Percentiles rank a stretch among this genome's conserved stretches.
phyloP scores from a whole-genome alignment of 2,888 invertebrate species.

The Nephrocerus scutellatus region DNA sequence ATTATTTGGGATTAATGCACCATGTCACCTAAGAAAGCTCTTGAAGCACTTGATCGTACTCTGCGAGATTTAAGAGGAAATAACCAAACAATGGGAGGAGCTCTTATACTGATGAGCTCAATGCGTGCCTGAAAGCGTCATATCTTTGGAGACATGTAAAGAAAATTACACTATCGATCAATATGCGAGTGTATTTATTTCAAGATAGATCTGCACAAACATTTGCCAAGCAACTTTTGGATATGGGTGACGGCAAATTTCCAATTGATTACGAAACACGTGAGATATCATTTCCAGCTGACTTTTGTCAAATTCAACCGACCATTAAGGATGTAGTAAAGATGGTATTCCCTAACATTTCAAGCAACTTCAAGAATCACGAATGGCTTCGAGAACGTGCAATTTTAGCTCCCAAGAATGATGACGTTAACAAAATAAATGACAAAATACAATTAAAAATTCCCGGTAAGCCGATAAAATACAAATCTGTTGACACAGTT shows the following conservation, averaged over 20 bases:
- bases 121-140: no score
- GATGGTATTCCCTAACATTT: constrained; percentile 9
- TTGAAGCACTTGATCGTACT: no score
- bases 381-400: constrained; percentile 8
- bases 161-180: no score
- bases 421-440: constrained; percentile 7
- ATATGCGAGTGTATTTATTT: constrained; percentile 18
- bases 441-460: constrained; percentile 7
- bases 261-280: constrained; percentile 20
- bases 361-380: constrained; percentile 7
- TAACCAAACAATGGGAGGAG: no score
- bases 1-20: no score
- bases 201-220: constrained; percentile 15
- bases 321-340: constrained; percentile 12
- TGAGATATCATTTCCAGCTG: constrained; percentile 22
- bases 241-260: constrained; percentile 24
- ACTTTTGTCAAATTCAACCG: constrained; percentile 13
- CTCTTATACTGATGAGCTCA: no score
- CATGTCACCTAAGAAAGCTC: no score
- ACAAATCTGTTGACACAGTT: constrained; percentile 3
- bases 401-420: constrained; percentile 7
- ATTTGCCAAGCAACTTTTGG: constrained; percentile 17
- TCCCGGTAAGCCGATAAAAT: not conserved
- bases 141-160: no score
- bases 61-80: no score